Evolutionary conservation across 2,888 invertebrate species (phyloP), one percentile per base, ranked within the genome.

Genomic region (Falcaria lacertinaria): DNA sequence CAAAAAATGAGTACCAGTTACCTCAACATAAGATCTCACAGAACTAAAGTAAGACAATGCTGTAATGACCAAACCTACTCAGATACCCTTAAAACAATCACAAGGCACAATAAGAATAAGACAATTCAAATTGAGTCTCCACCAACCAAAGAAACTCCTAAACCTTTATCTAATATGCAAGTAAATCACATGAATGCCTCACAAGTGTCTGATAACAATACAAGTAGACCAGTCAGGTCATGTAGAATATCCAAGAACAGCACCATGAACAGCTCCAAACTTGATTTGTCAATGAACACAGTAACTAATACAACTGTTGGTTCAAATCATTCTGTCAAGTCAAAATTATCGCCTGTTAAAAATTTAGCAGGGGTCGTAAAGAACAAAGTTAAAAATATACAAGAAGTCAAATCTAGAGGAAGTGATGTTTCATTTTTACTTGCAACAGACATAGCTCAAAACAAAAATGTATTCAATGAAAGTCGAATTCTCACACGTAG

Each of bases 21-120:
- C 15, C 42, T 63, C 1, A 57, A 43, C 36, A 36, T 70, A 6
- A 59, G 47, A 44, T 62, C 68, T 14, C 71, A 71, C 34, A 55
- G 49, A 48, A 44, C 39, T 41, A 14, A 57, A 28, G 11, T n/a
- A 28, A 28, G 28, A 28, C 1, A 28, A 28, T 11, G 28, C 6
- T 28, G 28, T 11, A 11, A 28, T 28, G 28, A 28, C 11, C 28
- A 28, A 11, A 11, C 28, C 11, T 28, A 11, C 28, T 11, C 11
- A 11, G 28, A 28, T 11, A 11, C 8, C 11, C 7, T 11, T 11
- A 28, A 11, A 28, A 11, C 28, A 11, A 11, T 28, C 11, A 28
- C 11, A 11, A 28, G 8, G 3, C 28, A 28, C 7, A 28, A 11
- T 28, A 28, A 28, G 11, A 11, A 3, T 11, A 28, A 28, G 11